Base-by-base conservation (phyloP, 2,888 invertebrate species). In the Apotomis turbidana region DNA sequence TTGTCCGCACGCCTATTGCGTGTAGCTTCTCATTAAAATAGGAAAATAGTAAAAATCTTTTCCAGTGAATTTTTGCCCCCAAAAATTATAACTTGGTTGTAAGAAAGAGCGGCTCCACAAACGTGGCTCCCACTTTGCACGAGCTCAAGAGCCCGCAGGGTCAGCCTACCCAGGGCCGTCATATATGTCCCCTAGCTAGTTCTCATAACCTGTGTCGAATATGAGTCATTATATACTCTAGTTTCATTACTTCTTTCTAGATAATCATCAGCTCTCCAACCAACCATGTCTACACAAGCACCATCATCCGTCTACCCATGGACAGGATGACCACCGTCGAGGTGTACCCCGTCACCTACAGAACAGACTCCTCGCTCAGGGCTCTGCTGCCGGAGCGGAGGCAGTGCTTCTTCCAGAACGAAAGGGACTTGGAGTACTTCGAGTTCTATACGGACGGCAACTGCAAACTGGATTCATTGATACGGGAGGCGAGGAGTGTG, bases 391-490 rank as follows among this genome's bases (percentile, higher is more conserved):
- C 93, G 0, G 85, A 87, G 9, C 82, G 85, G 60, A 81, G 94
- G 12, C 90, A 91, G 66, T 94, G 93, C 76, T 91, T 85, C 85
- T 93, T 93, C 76, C 91, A 93, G 74, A 86, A 87, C 46, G 93
- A 94, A 74, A 86, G 86, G 67, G 82, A 81, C 36, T 76, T 94
- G 38, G 83, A 88, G 13, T 88, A 88, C 70, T 93, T 88, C 61
- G 83, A 87, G 74, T 93, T 90, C 44, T 95, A 95, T 76, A 94
- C 94, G 0, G 94, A 94, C 71, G 89, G 89, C 46, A 94, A 94
- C 74, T 95, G 95, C 76, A 91, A 94, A 74, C 87, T 93, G 70
- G 94, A 95, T 74, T 85, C 94, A 70, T 83, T 94, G 78, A 89
- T 94, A 0, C 86, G 85, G 60, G 91, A 93, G 75, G 90, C 94